Percentiles rank a stretch among this genome's conserved stretches.
These are phyloP conservation scores for Drosophila pruinosa DNA, from an alignment of 1,140 invertebrate species.

Conservation along the genomic window DNA sequence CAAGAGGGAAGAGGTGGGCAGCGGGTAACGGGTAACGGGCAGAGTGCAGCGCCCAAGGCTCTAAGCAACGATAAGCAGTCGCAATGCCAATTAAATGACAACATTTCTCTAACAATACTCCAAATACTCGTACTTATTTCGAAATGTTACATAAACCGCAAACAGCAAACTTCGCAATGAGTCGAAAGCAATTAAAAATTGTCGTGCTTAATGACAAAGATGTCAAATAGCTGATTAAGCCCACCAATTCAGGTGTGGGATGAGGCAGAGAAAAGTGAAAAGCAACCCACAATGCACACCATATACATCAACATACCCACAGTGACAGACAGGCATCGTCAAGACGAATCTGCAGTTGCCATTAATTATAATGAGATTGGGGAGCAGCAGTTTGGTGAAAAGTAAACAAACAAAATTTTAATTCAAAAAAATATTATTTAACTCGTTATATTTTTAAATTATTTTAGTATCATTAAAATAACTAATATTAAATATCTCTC, in stretches of 20 bases:
- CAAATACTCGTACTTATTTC: slow-evolving; percentile 19
- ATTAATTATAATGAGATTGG: background rate
- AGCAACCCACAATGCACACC: slow-evolving; percentile 48
- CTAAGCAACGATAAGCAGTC: slow-evolving; percentile 30
- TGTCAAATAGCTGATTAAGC: slow-evolving; percentile 71
- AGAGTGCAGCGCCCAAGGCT: background rate
- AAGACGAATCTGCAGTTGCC: background rate
- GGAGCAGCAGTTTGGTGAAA: background rate
- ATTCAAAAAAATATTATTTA: background rate
- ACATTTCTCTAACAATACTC: slow-evolving; percentile 50
- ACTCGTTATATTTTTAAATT: background rate
- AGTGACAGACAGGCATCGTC: background rate
- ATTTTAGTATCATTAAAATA: background rate
- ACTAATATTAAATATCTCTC: too few species aligned
- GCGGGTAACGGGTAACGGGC: background rate
- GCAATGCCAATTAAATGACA: slow-evolving; percentile 66
- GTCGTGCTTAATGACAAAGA: slow-evolving; percentile 51
- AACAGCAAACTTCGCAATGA: slow-evolving; percentile 43
- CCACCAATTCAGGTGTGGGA: slow-evolving; percentile 33
- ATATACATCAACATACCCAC: slow-evolving; percentile 3
- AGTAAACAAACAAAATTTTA: background rate
- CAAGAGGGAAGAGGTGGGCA: background rate
- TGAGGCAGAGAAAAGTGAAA: slow-evolving; percentile 62
- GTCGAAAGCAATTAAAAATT: slow-evolving; percentile 72
- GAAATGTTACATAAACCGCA: slow-evolving; percentile 53